These are phyloP conservation scores for Autographa pulchrina DNA, from an alignment of 2,888 invertebrate species.

Conservation along the genomic window DNA sequence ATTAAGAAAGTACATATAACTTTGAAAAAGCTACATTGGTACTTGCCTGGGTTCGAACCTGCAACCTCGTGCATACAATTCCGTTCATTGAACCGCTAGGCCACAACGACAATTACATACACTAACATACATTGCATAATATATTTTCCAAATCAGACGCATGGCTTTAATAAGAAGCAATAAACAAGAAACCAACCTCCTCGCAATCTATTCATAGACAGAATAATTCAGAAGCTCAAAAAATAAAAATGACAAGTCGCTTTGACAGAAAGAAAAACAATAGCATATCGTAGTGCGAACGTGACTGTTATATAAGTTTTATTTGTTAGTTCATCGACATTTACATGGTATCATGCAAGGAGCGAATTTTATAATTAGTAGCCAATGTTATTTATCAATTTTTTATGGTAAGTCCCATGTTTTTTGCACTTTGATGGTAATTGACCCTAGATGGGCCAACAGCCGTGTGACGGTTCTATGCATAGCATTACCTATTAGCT, in stretches of 20 bases:
- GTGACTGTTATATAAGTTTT: constrained; percentile 59
- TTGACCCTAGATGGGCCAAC: too few relatives aligned
- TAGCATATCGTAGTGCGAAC: constrained; percentile 53
- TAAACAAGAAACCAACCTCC: not conserved
- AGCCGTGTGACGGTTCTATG: not conserved
- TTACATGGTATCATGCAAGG: constrained; percentile 75
- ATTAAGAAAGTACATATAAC: too few relatives aligned
- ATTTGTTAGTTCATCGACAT: constrained; percentile 69
- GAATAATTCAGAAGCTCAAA: constrained; percentile 35
- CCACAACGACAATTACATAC: too few relatives aligned
- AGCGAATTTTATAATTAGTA: constrained; percentile 67
- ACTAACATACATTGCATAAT: too few relatives aligned
- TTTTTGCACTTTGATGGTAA: not conserved
- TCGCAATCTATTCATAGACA: constrained; percentile 25
- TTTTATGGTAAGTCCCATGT: constrained; percentile 77
- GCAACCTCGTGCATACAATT: too few relatives aligned
- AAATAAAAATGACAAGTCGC: constrained; percentile 50
- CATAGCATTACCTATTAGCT: not conserved
- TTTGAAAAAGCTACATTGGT: too few relatives aligned
- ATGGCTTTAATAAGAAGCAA: not conserved
- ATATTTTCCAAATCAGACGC: too few relatives aligned
- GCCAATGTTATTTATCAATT: constrained; percentile 84
- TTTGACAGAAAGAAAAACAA: constrained; percentile 56
- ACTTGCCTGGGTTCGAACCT: too few relatives aligned
- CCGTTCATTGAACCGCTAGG: too few relatives aligned